Evolutionary conservation across 2,797 vertebrate species (phyloP), one percentile per base, ranked within the genome.

Genomic region (Salmo trutta): DNA sequence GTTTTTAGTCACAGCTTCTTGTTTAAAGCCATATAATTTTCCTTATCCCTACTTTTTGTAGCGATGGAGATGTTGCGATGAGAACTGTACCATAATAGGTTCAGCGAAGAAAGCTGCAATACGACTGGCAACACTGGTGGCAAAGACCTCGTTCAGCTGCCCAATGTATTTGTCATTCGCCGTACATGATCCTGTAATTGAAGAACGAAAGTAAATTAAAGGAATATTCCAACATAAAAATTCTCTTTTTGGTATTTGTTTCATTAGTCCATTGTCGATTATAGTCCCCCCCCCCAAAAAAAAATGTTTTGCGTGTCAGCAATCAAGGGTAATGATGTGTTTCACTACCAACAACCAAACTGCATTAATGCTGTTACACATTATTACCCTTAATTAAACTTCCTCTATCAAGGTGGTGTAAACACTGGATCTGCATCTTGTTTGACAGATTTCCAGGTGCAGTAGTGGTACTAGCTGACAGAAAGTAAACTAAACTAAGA

Each of bases 81-180:
- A 10, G 3, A 62, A 16, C 8, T 89, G 36, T 86, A 99, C 98
- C 93, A 98, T 97, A 85, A 99, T 97, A 1, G 98, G 95, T 83
- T 99, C 98, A 70, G 90, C 95, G 51, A 99, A 97, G 91, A 99
- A 98, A 79, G 93, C 97, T 76, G 97, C 98, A 10, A 99, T 91
- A 69, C 74, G 89, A 83, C 88, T 93, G 51, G 96, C 90, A 51
- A 97, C 94, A 0, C 92, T 93, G 0, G 96, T 97, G 17, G 79
- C 90, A 77, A 99, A 93, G 0, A 96, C 95, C 3, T 98, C 96
- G 91, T 96, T 95, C 75, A 99, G 93, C 84, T 98, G 96, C 27
- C 91, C 93, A 5, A 98, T 93, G 79, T 99, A 99, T 15, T 89
- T 91, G 7, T 96, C 91, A 1, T 96, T 96, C 70, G 98, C 98